Evolutionary conservation across 2,113 vertebrate species (phyloP), one percentile per base, ranked within the genome.

Genomic region (Triplophysa rosa): DNA sequence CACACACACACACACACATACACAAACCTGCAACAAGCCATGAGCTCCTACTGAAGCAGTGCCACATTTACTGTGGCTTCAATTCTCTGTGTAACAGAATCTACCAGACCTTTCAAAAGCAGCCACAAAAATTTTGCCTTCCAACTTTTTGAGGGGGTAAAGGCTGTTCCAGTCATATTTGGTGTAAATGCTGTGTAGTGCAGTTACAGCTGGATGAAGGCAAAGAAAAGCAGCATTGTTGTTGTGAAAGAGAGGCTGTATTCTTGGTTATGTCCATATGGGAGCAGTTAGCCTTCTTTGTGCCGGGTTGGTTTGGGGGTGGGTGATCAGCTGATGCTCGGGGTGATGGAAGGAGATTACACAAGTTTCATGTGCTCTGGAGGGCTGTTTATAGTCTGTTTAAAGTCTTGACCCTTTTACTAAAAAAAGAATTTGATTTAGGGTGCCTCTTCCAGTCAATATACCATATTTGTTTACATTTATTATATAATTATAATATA

Each of bases 321-420:
- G 17, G 14, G 8, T 6, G 17, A 45, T 69, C 61, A 82, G 67
- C 67, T 71, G 80, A 59, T 24, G 62, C 40, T 23, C 75, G 23
- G 62, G 62, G 67, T 72, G 75, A 33, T 16, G 33, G n/a, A 23
- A 26, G 5, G 61, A 73, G 49, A 13, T 62, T 64, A 14, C 8
- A 54, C 49, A 49, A 78, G 76, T 73, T 73, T 72, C 63, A 67
- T 67, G 76, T 78, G 49, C 56, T 69, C 61, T 72, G 17, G 54
- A 71, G 17, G 49, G 58, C 80, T 82, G 75, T 33, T 33, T 33
- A 33, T 33, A 33, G 40, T 58, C 42, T 2, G 59, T 29, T 68
- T 17, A 9, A 19, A 68, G 16, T 12, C 1, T 6, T 54, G 16
- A 17, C 52, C 5, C 52, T 54, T 6, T 54, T 17, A 17, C 3